phyloP scores from a whole-genome alignment of 2,113 vertebrate species.

The Odontesthes bonariensis region DNA sequence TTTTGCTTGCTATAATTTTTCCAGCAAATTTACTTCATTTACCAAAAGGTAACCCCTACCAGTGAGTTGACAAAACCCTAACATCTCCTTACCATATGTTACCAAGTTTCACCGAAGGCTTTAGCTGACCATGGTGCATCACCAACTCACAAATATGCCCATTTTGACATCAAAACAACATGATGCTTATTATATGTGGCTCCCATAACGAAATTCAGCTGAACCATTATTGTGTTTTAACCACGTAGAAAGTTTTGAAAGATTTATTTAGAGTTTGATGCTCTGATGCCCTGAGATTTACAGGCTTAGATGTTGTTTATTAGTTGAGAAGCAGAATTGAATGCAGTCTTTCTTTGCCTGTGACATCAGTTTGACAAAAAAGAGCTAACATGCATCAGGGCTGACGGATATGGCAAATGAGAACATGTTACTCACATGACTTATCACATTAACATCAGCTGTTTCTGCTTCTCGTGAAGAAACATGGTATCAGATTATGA shows the following conservation, averaged over 20 bases:
- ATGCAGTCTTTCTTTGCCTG: neutral
- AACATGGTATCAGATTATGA: too few relatives aligned
- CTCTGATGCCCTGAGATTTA: conserved; percentile 3
- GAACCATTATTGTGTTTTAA: conserved; percentile 4
- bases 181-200: conserved; percentile 46
- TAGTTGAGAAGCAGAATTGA: neutral
- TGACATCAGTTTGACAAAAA: neutral
- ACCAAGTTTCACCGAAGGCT: neutral
- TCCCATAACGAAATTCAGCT: conserved; percentile 31
- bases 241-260: conserved; percentile 7
- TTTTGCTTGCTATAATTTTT: conserved; percentile 3
- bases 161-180: conserved; percentile 25
- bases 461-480: too few relatives aligned
- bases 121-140: conserved; percentile 7
- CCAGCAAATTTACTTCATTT: conserved; percentile 11
- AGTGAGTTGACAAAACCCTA: neutral
- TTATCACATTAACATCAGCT: too few relatives aligned
- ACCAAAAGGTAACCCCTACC: conserved; percentile 5
- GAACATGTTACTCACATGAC: too few relatives aligned
- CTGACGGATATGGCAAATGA: too few relatives aligned
- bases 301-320: neutral
- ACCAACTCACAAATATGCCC: conserved; percentile 9
- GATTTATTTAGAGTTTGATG: conserved; percentile 11
- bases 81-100: neutral
- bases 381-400: too few relatives aligned